Evolutionary conservation across 1,140 invertebrate species (phyloP).

Genomic region (Drosophila funebris): DNA sequence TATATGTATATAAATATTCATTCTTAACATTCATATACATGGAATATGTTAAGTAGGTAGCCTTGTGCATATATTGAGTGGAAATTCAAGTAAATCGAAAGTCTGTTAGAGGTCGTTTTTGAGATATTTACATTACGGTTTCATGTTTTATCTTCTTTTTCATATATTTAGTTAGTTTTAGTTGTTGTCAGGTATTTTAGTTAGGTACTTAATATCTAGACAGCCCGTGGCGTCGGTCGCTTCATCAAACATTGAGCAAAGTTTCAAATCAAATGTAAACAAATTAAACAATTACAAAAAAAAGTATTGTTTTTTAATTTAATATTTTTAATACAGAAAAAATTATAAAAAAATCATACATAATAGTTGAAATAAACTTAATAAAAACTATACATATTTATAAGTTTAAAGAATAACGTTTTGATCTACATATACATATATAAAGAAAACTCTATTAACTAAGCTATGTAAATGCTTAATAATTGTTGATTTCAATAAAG

Average conservation of each 20-base stretch:
- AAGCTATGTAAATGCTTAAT: slow-evolving; percentile 37
- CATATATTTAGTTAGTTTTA: slow-evolving; percentile 46
- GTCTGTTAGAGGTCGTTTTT: slow-evolving; percentile 63
- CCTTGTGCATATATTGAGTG: slow-evolving; percentile 55
- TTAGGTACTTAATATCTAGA: slow-evolving; percentile 78
- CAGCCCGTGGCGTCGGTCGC: slow-evolving; percentile 25
- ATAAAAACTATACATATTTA: slow-evolving; percentile 21
- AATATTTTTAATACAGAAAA: slow-evolving; percentile 30
- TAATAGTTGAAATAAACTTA: slow-evolving; percentile 61
- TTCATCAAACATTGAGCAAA: slow-evolving; percentile 58
- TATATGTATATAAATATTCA: slow-evolving; percentile 32
- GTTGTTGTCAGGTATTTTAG: slow-evolving; percentile 61
- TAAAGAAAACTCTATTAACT: slow-evolving; percentile 12
- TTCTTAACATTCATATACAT: slow-evolving; percentile 22
- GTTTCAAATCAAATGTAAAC: slow-evolving; percentile 20
- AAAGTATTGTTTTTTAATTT: slow-evolving; percentile 57
- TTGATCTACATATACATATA: slow-evolving; percentile 33
- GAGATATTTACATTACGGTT: slow-evolving; percentile 36
- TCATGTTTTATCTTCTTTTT: neutral
- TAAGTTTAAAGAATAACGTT: slow-evolving; percentile 37
- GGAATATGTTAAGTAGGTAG: slow-evolving; percentile 6
- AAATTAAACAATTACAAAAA: slow-evolving; percentile 34
- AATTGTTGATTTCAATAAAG: slow-evolving; percentile 37
- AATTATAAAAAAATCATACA: slow-evolving; percentile 42
- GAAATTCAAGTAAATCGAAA: slow-evolving; percentile 51